Conservation (phyloP, 2,797 vertebrate species). For the Siniperca obscura region DNA sequence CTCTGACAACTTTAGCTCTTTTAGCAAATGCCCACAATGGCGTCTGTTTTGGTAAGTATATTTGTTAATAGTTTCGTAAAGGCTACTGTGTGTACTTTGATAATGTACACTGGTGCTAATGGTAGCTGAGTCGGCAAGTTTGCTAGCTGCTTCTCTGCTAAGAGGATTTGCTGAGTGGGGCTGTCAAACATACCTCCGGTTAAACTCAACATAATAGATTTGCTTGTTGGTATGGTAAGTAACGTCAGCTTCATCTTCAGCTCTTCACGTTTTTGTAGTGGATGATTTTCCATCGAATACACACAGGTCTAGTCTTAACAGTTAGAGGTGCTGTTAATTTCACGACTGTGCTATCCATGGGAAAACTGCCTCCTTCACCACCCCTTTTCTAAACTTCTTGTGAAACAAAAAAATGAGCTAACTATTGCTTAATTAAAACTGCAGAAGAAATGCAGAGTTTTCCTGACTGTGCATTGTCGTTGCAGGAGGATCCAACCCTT, state of each 20-base stretch:
- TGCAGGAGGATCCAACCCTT: slow-evolving; percentile 85
- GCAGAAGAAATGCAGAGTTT: not conserved
- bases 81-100: not conserved
- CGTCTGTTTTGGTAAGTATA: slow-evolving; percentile 81
- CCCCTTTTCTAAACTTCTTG: not conserved
- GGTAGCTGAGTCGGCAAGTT: slow-evolving; percentile 45
- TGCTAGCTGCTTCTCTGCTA: slow-evolving; percentile 49
- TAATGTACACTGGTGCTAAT: not conserved
- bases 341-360: not conserved
- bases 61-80: fast-evolving
- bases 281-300: not conserved
- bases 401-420: not conserved
- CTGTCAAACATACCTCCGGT: slow-evolving; percentile 18
- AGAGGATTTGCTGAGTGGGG: slow-evolving; percentile 66
- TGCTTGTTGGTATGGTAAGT: too few species aligned
- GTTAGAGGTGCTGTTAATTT: not conserved
- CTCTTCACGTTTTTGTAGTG: too few species aligned
- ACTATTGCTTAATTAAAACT: not conserved
- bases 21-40: slow-evolving; percentile 64
- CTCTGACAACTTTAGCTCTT: not conserved
- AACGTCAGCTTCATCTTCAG: too few species aligned
- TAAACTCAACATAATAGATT: too few species aligned
- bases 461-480: not conserved
- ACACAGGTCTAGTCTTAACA: not conserved
- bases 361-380: too few species aligned